phyloP scores from a whole-genome alignment of 53 echinoderm and acorn worm species.

The Zoroaster sp. region DNA sequence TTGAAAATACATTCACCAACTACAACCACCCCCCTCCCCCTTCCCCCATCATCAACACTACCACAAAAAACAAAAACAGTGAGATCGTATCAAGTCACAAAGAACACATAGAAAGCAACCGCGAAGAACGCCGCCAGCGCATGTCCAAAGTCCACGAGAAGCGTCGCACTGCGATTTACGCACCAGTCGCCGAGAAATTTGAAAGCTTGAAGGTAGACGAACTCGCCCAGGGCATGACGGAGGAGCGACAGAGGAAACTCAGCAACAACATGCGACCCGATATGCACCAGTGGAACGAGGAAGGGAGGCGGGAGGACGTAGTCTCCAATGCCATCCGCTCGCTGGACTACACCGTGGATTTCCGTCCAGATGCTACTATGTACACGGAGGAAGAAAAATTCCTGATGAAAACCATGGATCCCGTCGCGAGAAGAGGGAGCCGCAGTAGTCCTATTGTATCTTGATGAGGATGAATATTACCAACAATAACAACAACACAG shows the following conservation, averaged over 20 bases:
- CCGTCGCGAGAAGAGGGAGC: constrained; percentile 35
- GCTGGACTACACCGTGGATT: constrained; percentile 88
- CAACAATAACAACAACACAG: not conserved
- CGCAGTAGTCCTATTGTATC: constrained; percentile 15
- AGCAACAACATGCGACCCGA: constrained; percentile 78
- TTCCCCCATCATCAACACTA: not conserved
- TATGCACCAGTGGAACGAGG: constrained; percentile 77
- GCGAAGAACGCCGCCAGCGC: constrained; percentile 76
- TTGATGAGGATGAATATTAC: not conserved
- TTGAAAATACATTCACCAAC: not conserved
- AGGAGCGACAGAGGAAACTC: constrained; percentile 73
- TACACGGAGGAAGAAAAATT: constrained; percentile 79
- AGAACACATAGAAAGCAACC: constrained; percentile 60
- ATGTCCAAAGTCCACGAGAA: constrained; percentile 73
- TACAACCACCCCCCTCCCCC: not conserved
- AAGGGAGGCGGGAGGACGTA: constrained; percentile 70
- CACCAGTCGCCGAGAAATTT: constrained; percentile 81
- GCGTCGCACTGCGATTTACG: constrained; percentile 79
- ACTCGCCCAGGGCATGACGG: constrained; percentile 71
- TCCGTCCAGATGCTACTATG: constrained; percentile 60
- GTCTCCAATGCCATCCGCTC: constrained; percentile 72
- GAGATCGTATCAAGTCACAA: constrained; percentile 83
- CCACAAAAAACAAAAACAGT: constrained; percentile 35
- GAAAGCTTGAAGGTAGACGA: constrained; percentile 64
- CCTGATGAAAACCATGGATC: constrained; percentile 83